phyloP scores from a whole-genome alignment of 2,888 invertebrate species.

The Hyppa rectilinea region DNA sequence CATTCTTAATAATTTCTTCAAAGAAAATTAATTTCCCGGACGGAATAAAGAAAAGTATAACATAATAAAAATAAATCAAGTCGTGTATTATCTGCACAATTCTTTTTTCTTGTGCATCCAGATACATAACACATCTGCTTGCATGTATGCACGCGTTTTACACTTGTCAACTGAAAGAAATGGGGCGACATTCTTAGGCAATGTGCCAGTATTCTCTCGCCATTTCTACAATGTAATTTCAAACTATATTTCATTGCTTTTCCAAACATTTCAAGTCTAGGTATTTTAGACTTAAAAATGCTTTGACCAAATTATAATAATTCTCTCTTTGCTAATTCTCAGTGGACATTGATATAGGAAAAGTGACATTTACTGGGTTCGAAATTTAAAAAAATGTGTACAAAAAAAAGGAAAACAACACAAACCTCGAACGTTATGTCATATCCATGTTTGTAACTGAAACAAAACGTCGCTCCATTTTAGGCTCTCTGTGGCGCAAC shows the following conservation, averaged over 20 bases:
- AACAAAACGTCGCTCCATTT: conserved; percentile 24
- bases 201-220: conserved; percentile 38
- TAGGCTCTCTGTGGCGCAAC: conserved; percentile 19
- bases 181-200: conserved; percentile 33
- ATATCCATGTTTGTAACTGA: conserved; percentile 5
- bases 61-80: conserved; percentile 16
- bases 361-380: too few species aligned
- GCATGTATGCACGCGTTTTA: conserved; percentile 44
- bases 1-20: background rate
- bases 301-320: background rate
- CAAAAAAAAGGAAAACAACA: background rate
- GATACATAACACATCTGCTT: conserved; percentile 41
- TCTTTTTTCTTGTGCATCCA: conserved; percentile 24
- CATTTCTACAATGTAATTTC: conserved; percentile 48
- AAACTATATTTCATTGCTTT: conserved; percentile 41
- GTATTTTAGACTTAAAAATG: background rate
- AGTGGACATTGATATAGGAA: background rate
- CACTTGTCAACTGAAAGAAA: conserved; percentile 55
- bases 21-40: background rate
- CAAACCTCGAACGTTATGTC: conserved; percentile 7
- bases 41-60: background rate
- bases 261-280: conserved; percentile 14
- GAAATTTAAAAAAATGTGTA: background rate
- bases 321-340: background rate
- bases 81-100: conserved; percentile 13